Evolutionary conservation across 2,797 vertebrate genomes (phyloP), one percentile per base, ranked within the genome.

Genomic region (Xenentodon cancila): DNA sequence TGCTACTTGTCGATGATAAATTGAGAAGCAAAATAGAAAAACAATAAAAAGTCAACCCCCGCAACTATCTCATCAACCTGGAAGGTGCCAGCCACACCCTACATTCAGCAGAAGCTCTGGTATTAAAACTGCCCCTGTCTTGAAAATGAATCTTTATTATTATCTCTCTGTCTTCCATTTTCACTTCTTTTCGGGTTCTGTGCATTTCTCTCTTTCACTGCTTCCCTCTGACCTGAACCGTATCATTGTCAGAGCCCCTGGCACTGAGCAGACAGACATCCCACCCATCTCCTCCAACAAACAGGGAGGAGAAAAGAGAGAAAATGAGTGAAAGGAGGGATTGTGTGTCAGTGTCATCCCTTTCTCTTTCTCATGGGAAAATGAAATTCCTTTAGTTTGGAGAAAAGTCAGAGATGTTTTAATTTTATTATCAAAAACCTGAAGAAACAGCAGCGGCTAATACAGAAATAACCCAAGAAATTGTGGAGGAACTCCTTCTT

Each of bases 201-300:
- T 55, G 69, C 3, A 1, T 73, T 72, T 58, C 59, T 77, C 64
- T 71, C 63, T 82, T 81, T 79, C 75, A 71, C 47, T 12, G 59
- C 53, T 78, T 69, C 71, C 80, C 78, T 74, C 77, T 82, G 80
- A 92, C 85, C 87, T 80, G 72, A 89, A 80, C 78, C 55, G 40
- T 89, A 91, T 90, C 81, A 2, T 52, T 91, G 84, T 85, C 85
- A 85, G 80, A 81, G 89, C 87, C 89, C 64, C 81, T 84, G 88
- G 86, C 84, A 5, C 64, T 84, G 64, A 73, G 70, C 64, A 85
- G 77, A 81, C 77, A 84, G 76, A 78, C 82, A 78, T 78, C 76
- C 77, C 77, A 75, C 66, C 77, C 74, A 67, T 80, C 63, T 54
- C 50, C 57, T 64, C 59, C 43, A 49, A 81, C 73, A 82, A 73